These are phyloP conservation scores for Cerceris rybyensis DNA, from an alignment of 2,888 invertebrate species.

Conservation along the genomic window DNA sequence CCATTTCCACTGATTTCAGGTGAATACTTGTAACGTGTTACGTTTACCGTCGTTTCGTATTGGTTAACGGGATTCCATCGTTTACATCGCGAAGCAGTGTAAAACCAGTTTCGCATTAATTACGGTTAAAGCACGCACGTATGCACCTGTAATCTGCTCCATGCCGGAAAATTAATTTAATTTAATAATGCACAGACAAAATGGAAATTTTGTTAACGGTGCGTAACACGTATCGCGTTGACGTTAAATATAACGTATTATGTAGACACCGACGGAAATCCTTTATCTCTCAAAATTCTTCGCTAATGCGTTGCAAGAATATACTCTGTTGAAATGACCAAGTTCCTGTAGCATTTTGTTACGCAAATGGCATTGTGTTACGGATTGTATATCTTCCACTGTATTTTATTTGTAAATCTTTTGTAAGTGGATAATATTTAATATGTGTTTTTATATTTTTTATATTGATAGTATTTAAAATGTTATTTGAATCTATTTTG, in stretches of 20 bases:
- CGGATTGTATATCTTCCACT: too few species aligned
- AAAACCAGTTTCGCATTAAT: conserved; percentile 26
- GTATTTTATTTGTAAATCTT: too few species aligned
- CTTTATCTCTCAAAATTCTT: background rate
- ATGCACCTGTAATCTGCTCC: background rate
- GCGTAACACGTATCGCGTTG: background rate
- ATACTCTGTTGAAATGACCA: background rate
- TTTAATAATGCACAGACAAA: conserved; percentile 14
- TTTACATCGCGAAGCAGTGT: background rate
- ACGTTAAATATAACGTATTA: background rate
- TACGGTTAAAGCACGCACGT: conserved; percentile 5
- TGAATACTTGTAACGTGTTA: background rate
- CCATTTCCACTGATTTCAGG: background rate
- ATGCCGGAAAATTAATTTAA: conserved; percentile 16
- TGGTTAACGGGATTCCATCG: conserved; percentile 3
- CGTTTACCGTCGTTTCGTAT: conserved; percentile 2
- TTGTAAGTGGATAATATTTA: too few species aligned
- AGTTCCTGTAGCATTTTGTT: background rate
- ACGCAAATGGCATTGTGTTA: too few species aligned
- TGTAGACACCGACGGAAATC: background rate
- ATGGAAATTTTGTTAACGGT: conserved; percentile 8
- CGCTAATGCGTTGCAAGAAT: background rate
- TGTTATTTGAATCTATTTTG: too few species aligned
- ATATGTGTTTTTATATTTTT: too few species aligned
- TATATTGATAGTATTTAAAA: too few species aligned